Percentiles rank a stretch among this genome's conserved stretches.
phyloP scores from a whole-genome alignment of 2,888 invertebrate species.

The Halictus ligatus region DNA sequence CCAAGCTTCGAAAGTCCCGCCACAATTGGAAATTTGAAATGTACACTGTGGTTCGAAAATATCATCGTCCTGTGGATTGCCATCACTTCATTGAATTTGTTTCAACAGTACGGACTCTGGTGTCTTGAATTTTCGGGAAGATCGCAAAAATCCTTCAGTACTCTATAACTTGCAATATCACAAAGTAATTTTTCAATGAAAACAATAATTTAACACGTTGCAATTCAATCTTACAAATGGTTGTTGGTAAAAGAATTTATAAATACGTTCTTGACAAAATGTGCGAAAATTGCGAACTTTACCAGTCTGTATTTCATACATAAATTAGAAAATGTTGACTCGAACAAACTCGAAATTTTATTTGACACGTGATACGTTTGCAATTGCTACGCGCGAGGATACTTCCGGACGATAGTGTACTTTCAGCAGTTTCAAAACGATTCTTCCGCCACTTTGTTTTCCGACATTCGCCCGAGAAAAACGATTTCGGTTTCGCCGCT shows the following conservation, averaged over 20 bases:
- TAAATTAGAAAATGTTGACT: not conserved
- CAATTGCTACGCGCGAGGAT: not conserved
- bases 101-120: not conserved
- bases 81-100: not conserved
- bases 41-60: not conserved
- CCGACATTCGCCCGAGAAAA: conserved; percentile 14
- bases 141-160: not conserved
- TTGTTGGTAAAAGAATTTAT: not conserved
- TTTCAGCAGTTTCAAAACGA: conserved; percentile 8
- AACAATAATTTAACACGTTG: not conserved
- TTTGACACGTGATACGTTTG: not conserved
- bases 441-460: conserved; percentile 30
- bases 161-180: not conserved
- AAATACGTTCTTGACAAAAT: not conserved
- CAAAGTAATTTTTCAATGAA: no score
- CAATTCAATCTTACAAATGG: not conserved
- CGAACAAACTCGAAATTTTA: not conserved
- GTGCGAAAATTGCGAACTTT: not conserved
- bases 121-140: not conserved
- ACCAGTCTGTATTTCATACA: not conserved
- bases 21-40: not conserved
- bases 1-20: conserved; percentile 6
- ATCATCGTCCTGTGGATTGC: not conserved
- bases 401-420: not conserved
- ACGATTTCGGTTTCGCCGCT: conserved; percentile 48